phyloP scores from a whole-genome alignment of 2,797 vertebrate species.

The Platalea minor region DNA sequence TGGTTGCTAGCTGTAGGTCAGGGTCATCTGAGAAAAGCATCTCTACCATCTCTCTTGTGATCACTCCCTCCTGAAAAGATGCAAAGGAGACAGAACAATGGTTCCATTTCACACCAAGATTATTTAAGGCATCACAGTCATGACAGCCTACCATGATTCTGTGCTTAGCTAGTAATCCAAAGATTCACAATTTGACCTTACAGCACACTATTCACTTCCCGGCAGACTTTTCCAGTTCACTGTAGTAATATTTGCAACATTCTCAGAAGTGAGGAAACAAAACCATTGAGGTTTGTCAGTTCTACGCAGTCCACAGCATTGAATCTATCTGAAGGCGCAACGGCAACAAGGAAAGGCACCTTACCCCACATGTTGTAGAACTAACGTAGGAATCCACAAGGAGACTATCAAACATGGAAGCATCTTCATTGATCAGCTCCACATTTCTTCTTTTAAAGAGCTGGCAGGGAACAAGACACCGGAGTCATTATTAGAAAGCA shows the following conservation, averaged over 20 bases:
- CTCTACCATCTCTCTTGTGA: conserved; percentile 96
- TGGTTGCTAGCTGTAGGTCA: conserved; percentile 92
- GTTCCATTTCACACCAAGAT: background rate
- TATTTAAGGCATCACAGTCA: background rate
- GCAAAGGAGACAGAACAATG: background rate
- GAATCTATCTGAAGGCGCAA: accelerated
- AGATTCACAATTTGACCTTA: background rate
- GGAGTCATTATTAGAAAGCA: background rate
- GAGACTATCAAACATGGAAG: conserved; percentile 89
- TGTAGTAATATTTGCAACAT: background rate
- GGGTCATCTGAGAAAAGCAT: conserved; percentile 97
- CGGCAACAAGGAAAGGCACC: background rate
- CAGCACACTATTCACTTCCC: background rate
- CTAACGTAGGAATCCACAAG: conserved; percentile 89
- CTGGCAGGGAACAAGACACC: conserved; percentile 66
- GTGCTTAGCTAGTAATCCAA: background rate
- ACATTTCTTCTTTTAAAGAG: conserved; percentile 98
- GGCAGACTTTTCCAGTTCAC: background rate
- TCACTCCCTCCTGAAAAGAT: conserved; percentile 86
- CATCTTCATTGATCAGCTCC: conserved; percentile 90
- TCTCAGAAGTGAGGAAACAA: background rate
- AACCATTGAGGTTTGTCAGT: background rate
- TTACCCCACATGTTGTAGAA: conserved; percentile 84
- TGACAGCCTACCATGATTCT: accelerated
- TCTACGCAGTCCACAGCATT: background rate